These are phyloP conservation scores for Anastrepha obliqua DNA, from an alignment of 1,140 invertebrate species.

Conservation along the genomic window DNA sequence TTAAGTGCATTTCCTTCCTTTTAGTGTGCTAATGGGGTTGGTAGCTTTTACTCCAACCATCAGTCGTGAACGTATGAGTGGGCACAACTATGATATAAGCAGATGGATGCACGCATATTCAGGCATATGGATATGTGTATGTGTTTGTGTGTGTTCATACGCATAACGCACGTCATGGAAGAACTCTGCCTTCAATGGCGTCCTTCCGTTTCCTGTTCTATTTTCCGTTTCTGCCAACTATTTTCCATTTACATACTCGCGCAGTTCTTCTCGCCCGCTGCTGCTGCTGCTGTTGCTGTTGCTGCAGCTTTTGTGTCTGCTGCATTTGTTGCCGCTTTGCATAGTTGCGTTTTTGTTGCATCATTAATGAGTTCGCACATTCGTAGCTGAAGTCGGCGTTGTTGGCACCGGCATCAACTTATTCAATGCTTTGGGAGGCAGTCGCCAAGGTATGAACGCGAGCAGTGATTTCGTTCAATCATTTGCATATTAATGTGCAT, in stretches of 20 bases:
- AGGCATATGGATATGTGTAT: background rate
- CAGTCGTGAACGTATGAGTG: background rate
- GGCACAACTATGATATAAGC: background rate
- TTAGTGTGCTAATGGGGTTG: conserved; percentile 11
- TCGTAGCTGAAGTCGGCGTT: background rate
- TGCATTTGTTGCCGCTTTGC: background rate
- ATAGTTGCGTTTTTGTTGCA: background rate
- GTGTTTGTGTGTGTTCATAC: background rate
- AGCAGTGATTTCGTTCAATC: background rate
- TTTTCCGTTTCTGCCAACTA: background rate
- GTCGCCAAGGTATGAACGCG: background rate
- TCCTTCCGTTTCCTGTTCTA: conserved; percentile 12
- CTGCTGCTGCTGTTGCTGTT: background rate
- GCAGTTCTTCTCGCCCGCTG: background rate
- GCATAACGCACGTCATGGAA: background rate
- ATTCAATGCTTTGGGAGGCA: no score
- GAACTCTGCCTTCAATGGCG: background rate
- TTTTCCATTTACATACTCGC: background rate
- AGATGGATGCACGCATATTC: background rate
- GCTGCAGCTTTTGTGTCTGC: background rate
- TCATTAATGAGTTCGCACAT: conserved; percentile 38
- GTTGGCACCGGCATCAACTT: background rate
- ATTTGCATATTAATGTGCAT: background rate
- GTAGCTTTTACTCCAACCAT: background rate
- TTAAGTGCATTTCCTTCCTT: conserved; percentile 33